These are phyloP conservation scores for Machimus rusticus DNA, from an alignment of 2,888 invertebrate species.

Conservation along the genomic window DNA sequence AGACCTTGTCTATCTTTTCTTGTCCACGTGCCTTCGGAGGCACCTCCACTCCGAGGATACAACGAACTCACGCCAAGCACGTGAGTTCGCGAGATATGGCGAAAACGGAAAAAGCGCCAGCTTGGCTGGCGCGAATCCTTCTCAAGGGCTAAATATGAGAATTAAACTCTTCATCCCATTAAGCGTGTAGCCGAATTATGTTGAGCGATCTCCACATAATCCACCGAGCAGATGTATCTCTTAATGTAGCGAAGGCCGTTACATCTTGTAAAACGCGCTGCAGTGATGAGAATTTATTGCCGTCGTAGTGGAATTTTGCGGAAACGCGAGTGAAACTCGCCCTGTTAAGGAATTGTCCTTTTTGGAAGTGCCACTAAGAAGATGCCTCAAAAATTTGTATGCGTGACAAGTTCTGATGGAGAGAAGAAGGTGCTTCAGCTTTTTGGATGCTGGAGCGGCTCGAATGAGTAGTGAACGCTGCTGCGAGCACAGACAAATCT, in stretches of 20 bases:
- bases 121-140: neutral
- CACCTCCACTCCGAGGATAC: neutral
- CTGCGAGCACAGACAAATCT: neutral
- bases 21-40: neutral
- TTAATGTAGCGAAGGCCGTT: neutral
- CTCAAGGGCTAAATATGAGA: neutral
- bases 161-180: conserved; percentile 19
- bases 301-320: conserved; percentile 7
- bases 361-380: neutral
- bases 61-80: neutral
- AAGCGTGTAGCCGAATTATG: conserved; percentile 19
- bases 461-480: neutral
- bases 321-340: neutral
- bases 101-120: neutral
- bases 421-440: neutral
- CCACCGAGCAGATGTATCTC: neutral
- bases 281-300: conserved; percentile 25
- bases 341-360: neutral
- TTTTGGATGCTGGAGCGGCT: neutral
- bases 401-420: neutral
- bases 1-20: neutral
- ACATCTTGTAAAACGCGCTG: neutral
- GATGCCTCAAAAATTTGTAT: conserved; percentile 14
- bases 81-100: neutral
- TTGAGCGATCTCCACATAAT: neutral